Percentiles rank a stretch among this genome's conserved stretches.
Evolutionary conservation across 2,888 invertebrate species (phyloP).

Genomic region (Xylota sylvarum): DNA sequence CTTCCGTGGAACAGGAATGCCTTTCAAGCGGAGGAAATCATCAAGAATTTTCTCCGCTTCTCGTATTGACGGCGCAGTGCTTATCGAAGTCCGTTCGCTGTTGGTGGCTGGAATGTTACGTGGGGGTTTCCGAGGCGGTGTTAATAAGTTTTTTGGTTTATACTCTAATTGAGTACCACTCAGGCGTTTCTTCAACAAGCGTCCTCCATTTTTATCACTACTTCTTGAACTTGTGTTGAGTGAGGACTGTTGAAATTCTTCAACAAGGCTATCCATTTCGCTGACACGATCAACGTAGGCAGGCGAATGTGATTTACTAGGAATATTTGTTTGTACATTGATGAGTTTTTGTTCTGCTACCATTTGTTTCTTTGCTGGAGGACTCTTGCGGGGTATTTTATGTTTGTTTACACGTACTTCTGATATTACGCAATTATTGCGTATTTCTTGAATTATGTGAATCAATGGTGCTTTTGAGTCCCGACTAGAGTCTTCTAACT

Average conservation of each 20-base stretch:
- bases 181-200: conserved; percentile 82
- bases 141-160: conserved; percentile 79
- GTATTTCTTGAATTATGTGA: conserved; percentile 84
- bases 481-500: conserved; percentile 77
- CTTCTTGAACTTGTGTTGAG: conserved; percentile 76
- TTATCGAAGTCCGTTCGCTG: conserved; percentile 79
- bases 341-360: conserved; percentile 33
- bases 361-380: conserved; percentile 31
- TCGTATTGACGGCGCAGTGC: conserved; percentile 81
- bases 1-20: conserved; percentile 77
- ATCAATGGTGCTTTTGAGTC: conserved; percentile 81
- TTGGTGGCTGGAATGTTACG: conserved; percentile 79
- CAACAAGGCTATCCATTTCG: conserved; percentile 73
- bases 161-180: conserved; percentile 79
- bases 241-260: conserved; percentile 73
- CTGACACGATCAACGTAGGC: conserved; percentile 47
- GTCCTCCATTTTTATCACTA: conserved; percentile 80
- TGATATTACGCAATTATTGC: conserved; percentile 83
- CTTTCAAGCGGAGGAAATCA: conserved; percentile 80
- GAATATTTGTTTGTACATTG: conserved; percentile 28
- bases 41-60: conserved; percentile 82
- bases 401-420: conserved; percentile 83
- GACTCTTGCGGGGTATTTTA: conserved; percentile 74
- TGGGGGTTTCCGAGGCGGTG: conserved; percentile 83
- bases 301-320: conserved; percentile 6